Base-by-base conservation (phyloP, 53 echinoderm and acorn worm genomes). In the Holothuria leucospilota region DNA sequence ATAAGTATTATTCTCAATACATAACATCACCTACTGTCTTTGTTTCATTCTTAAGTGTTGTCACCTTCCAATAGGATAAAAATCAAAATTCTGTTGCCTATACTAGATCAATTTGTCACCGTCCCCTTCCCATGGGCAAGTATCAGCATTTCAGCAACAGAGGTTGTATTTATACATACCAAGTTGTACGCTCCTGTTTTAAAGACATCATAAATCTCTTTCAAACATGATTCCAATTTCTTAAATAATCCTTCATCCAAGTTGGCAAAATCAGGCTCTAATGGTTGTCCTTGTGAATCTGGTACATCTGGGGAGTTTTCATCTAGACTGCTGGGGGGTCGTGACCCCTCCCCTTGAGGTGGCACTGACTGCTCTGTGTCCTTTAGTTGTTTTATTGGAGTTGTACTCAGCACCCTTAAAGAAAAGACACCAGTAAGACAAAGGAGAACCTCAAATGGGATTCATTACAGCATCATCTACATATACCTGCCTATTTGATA, bases 291-390 rank as follows among this genome's bases (percentile, higher is more conserved):
- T 27, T 77, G 21, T 25, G 78, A 56, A 39, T 62, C 81, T 13
- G 62, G 81, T 18, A 81, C 14, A 27, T 81, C 81, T 3, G 81
- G 62, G 39, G 59, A 62, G 81, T 1, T 60, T 38, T 81, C 81
- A 21, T 60, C 81, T 16, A 81, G 61, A 39, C 81, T 81, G 81
- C 81, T 81, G 5, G 81, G 81, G 10, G 81, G 81, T 81, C 62
- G 29, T 20, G 62, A 38, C 30, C 29, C 62, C 59, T 81, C 81
- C 2, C 68, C 68, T 34, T 21, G 28, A 5, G 68, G 68, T 25
- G 56, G 56, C 56, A 56, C 56, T 56, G 75, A n/a, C 21, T 39
- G 72, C 21, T 72, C 72, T 7, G 49, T 40, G 42, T 72, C 72
- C 14, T 72, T 72, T 25, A 72, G 49, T 51, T 39, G 72, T 40